Conservation (phyloP, 2,888 invertebrate genomes). For the Scaptodrosophila latifasciaeformis region DNA sequence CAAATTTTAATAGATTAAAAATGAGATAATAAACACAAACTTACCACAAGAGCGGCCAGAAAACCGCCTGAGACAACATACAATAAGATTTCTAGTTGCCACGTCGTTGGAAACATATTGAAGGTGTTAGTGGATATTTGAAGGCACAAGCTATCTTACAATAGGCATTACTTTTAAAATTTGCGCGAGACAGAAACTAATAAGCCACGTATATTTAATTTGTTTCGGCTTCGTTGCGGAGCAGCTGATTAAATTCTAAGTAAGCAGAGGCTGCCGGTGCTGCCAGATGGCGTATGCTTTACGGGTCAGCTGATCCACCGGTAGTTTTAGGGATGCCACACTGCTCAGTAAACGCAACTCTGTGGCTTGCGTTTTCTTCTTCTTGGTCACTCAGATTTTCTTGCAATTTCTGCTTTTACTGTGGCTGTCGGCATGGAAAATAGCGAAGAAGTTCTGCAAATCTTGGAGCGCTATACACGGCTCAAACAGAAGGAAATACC, state of each 20-base stretch:
- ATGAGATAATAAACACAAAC: slow-evolving; percentile 9
- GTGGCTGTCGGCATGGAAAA: slow-evolving; percentile 80
- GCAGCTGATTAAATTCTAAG: too few relatives aligned
- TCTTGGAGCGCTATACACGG: slow-evolving; percentile 88
- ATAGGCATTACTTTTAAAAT: slow-evolving; percentile 37
- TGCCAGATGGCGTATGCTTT: too few relatives aligned
- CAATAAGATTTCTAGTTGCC: slow-evolving; percentile 32
- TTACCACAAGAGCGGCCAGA: slow-evolving; percentile 30
- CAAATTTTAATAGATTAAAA: slow-evolving; percentile 1
- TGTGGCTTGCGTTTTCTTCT: neutral
- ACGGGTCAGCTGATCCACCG: too few relatives aligned
- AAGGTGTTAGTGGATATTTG: slow-evolving; percentile 14
- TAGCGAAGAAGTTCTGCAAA: slow-evolving; percentile 88
- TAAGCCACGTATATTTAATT: slow-evolving; percentile 41
- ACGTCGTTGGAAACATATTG: slow-evolving; percentile 34
- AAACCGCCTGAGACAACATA: slow-evolving; percentile 30
- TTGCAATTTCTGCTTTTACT: neutral
- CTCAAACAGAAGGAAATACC: slow-evolving; percentile 87
- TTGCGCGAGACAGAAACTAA: slow-evolving; percentile 25
- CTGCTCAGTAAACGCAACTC: neutral
- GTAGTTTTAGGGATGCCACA: slow-evolving; percentile 28
- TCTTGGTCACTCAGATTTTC: too few relatives aligned
- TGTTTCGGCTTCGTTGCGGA: too few relatives aligned
- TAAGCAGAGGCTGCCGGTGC: too few relatives aligned
- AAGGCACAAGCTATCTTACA: too few relatives aligned